A percentile compares a stretch with the other conserved stretches of the same genome.
Conservation (phyloP, 2,797 vertebrate species). For the Siniperca scherzeri region DNA sequence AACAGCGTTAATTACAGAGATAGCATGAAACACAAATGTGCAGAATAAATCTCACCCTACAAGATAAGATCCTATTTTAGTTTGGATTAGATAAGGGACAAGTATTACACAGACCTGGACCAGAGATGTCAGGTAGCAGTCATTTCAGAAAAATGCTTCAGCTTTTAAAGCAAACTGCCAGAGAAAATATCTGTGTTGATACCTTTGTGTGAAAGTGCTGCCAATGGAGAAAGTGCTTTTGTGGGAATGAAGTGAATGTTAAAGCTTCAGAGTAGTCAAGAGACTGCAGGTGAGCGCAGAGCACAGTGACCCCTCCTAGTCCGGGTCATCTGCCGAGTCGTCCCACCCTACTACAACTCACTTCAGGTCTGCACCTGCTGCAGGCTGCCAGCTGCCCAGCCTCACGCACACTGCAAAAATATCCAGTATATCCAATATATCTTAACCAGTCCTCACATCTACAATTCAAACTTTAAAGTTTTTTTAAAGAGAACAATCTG, state of each 20-base stretch:
- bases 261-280: constrained; percentile 10
- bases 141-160: constrained; percentile 31
- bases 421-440: background rate
- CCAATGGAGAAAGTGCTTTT: background rate
- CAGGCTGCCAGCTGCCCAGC: constrained; percentile 9
- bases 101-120: constrained; percentile 19
- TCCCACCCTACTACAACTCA: constrained; percentile 2
- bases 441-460: background rate
- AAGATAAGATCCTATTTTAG: constrained; percentile 40
- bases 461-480: background rate
- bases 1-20: constrained; percentile 42
- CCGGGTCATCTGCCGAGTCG: background rate
- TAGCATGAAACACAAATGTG: constrained; percentile 16
- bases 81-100: constrained; percentile 31
- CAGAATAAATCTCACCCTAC: background rate
- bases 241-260: constrained; percentile 19
- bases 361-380: constrained; percentile 19
- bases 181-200: constrained; percentile 2
- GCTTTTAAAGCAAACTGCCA: constrained; percentile 9
- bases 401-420: background rate
- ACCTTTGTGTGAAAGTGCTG: constrained; percentile 2
- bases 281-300: constrained; percentile 35
- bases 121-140: constrained; percentile 9
- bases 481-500: background rate
- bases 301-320: constrained; percentile 31